Evolutionary conservation across 1,140 invertebrate genomes (phyloP).

Genomic region (Periplaneta americana): DNA sequence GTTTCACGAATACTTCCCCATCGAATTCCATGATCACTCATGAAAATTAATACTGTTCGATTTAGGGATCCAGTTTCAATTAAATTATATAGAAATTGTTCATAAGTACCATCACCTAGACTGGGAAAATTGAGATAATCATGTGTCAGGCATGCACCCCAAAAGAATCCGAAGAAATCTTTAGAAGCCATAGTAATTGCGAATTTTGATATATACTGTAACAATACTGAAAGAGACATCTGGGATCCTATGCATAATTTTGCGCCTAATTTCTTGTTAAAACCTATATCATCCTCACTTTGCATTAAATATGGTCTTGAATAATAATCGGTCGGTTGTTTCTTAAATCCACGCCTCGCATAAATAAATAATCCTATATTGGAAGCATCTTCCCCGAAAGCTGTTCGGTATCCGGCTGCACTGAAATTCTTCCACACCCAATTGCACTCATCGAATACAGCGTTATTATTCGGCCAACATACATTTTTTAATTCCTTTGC

Average conservation of each 20-base stretch:
- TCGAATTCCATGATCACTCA: conserved; percentile 67
- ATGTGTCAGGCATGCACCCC: conserved; percentile 45
- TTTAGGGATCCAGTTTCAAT: conserved; percentile 32
- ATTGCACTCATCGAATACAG: conserved; percentile 52
- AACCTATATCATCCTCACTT: conserved; percentile 41
- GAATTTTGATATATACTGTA: conserved; percentile 28
- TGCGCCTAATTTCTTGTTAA: conserved; percentile 41
- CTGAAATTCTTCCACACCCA: conserved; percentile 52
- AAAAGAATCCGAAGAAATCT: conserved; percentile 43
- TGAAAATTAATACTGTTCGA: conserved; percentile 52
- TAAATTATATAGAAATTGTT: conserved; percentile 31
- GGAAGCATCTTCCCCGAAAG: conserved; percentile 49
- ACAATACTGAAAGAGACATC: conserved; percentile 30
- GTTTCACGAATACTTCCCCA: conserved; percentile 60
- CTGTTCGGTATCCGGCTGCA: conserved; percentile 44
- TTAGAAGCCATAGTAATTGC: conserved; percentile 15
- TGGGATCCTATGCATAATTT: conserved; percentile 45
- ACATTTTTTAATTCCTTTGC: conserved; percentile 50
- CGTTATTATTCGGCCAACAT: conserved; percentile 45
- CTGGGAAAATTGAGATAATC: conserved; percentile 42
- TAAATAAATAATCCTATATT: conserved; percentile 52
- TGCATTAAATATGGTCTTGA: conserved; percentile 41
- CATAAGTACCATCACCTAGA: conserved; percentile 38
- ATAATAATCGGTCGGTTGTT: conserved; percentile 53
- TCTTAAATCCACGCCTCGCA: conserved; percentile 45